Evolutionary conservation across 2,113 vertebrate species (phyloP), one percentile per base, ranked within the genome.

Genomic region (Pachypanchax playfairii): DNA sequence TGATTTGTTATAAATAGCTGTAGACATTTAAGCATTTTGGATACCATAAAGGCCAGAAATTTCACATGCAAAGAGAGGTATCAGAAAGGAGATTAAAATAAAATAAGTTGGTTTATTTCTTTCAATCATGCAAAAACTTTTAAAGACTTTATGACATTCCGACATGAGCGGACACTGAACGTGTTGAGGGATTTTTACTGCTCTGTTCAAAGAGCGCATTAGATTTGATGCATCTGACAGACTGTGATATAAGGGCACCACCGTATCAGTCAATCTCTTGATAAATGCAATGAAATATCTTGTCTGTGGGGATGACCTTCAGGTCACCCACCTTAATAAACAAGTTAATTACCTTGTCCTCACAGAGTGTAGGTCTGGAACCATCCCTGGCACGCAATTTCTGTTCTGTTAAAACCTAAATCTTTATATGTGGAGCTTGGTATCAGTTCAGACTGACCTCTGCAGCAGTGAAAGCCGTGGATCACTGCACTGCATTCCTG

Each of bases 241-340:
- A 41, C 48, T 62, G 60, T 61, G 42, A 74, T 70, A 55, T 20
- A n/a, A 29, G 28, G 51, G 55, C 39, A 24, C 49, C 17, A 10
- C n/a, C 2, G 31, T 62, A 72, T 79, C 62, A 73, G 59, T 75
- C 75, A 70, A 68, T 85, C 52, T 59, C 18, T 57, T 24, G 36
- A 56, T 66, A 65, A 75, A 73, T 72, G 46, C 63, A 67, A 39
- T 7, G 5, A 29, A 75, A 77, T 70, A 77, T 72, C 54, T 54
- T 21, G 59, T 60, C 58, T 64, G 24, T 51, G 60, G 14, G 73
- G 41, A 59, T 68, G 79, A 79, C 79, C 87, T 66, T 17, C 21
- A 33, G 64, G 77, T n/a, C 76, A 44, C 51, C 56, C 47, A 48
- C 65, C 48, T n/a, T 71, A 74, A 81, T 73, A 80, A 79, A 80